phyloP scores from a whole-genome alignment of 2,113 vertebrate species.

The Osmerus eperlanus region DNA sequence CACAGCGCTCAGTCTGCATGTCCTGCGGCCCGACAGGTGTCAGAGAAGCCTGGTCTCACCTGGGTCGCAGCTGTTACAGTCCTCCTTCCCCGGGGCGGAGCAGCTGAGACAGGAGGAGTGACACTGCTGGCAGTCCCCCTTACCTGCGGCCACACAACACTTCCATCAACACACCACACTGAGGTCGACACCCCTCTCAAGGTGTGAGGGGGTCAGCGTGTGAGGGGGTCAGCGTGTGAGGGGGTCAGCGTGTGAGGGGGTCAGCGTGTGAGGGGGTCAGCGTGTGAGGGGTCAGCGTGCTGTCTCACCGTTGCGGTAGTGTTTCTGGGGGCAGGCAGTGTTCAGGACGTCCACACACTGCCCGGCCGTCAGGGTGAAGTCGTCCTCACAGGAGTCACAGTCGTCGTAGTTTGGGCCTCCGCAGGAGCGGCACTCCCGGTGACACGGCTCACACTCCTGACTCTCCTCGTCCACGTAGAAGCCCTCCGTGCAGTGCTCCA shows the following conservation, averaged over 20 bases:
- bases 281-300: no score
- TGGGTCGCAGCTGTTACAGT: slow-evolving; percentile 78
- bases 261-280: no score
- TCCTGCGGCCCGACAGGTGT: background rate
- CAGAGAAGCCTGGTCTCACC: slow-evolving; percentile 63
- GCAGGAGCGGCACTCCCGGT: slow-evolving; percentile 75
- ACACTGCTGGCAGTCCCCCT: slow-evolving; percentile 62
- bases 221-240: no score
- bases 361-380: slow-evolving; percentile 54
- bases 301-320: slow-evolving; percentile 73
- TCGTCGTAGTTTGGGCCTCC: slow-evolving; percentile 66
- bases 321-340: slow-evolving; percentile 29
- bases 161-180: background rate
- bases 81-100: slow-evolving; percentile 34
- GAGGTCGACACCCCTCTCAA: no score
- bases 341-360: slow-evolving; percentile 61
- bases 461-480: slow-evolving; percentile 72
- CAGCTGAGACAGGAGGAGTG: slow-evolving; percentile 78
- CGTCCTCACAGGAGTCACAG: slow-evolving; percentile 75
- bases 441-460: slow-evolving; percentile 81
- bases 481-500: slow-evolving; percentile 74
- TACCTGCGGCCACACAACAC: slow-evolving; percentile 37
- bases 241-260: no score
- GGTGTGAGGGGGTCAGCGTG: no score
- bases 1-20: no score